phyloP scores from a whole-genome alignment of 2,797 vertebrate species.

The Scleropages formosus region DNA sequence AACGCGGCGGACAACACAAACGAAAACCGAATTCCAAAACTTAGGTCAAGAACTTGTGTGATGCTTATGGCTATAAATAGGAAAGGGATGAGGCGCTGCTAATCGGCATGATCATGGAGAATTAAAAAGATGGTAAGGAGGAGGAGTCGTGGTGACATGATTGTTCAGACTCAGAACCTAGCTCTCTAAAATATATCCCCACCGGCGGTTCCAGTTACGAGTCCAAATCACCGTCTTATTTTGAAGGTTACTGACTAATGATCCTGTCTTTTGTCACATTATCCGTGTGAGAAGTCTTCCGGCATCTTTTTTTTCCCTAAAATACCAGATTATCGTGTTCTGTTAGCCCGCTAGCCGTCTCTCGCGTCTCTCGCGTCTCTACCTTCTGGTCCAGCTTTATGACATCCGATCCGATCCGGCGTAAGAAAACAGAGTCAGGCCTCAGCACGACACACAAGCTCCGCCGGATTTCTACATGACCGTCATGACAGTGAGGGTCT shows the following conservation, averaged over 20 bases:
- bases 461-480: too few relatives aligned
- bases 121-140: background rate
- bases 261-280: background rate
- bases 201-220: background rate
- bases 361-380: slow-evolving; percentile 32
- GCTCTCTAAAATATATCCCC: background rate
- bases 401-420: slow-evolving; percentile 24
- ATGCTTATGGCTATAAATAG: too few relatives aligned
- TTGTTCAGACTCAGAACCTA: background rate
- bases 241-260: background rate
- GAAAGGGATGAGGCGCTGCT: too few relatives aligned
- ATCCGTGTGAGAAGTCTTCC: background rate
- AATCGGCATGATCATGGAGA: too few relatives aligned
- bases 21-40: too few relatives aligned
- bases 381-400: background rate
- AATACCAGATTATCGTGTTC: background rate
- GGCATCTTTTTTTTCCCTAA: slow-evolving; percentile 5
- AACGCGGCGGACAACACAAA: too few relatives aligned
- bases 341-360: slow-evolving; percentile 47
- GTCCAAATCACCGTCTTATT: background rate
- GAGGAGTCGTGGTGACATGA: background rate
- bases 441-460: too few relatives aligned
- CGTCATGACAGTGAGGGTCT: too few relatives aligned
- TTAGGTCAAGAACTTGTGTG: too few relatives aligned
- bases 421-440: background rate